phyloP scores from a whole-genome alignment of 2,113 vertebrate species.

The Phalacrocorax carbo region DNA sequence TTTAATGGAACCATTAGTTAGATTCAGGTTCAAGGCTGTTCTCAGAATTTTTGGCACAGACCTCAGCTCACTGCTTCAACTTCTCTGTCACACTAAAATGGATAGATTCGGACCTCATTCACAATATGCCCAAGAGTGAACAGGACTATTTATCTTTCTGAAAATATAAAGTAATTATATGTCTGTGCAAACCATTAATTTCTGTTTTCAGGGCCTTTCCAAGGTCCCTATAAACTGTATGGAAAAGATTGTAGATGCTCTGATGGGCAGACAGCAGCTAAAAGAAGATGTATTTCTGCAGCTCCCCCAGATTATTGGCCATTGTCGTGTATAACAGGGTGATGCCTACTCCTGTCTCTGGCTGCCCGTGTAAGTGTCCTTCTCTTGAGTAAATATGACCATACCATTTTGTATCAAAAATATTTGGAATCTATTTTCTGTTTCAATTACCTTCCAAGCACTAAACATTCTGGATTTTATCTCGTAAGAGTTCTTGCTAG shows the following conservation, averaged over 20 bases:
- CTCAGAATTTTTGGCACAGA: background rate
- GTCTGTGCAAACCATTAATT: background rate
- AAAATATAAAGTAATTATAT: background rate
- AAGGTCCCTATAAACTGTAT: background rate
- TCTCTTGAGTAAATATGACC: background rate
- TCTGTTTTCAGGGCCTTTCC: background rate
- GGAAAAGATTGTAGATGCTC: background rate
- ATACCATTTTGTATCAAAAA: background rate
- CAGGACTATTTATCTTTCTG: background rate
- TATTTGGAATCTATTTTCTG: background rate
- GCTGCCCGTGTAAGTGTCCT: background rate
- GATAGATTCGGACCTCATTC: background rate
- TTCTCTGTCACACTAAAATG: background rate
- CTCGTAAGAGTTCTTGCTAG: background rate
- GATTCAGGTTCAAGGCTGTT: background rate
- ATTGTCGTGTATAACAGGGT: background rate
- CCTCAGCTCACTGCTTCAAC: background rate
- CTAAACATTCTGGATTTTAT: background rate
- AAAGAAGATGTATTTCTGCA: background rate
- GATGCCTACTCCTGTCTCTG: background rate
- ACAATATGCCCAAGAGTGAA: background rate
- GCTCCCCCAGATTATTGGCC: background rate
- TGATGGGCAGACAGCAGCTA: background rate
- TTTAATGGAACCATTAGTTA: background rate
- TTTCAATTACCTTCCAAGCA: background rate